phyloP scores from a whole-genome alignment of 2,888 invertebrate genomes.

The Calameuta filiformis region DNA sequence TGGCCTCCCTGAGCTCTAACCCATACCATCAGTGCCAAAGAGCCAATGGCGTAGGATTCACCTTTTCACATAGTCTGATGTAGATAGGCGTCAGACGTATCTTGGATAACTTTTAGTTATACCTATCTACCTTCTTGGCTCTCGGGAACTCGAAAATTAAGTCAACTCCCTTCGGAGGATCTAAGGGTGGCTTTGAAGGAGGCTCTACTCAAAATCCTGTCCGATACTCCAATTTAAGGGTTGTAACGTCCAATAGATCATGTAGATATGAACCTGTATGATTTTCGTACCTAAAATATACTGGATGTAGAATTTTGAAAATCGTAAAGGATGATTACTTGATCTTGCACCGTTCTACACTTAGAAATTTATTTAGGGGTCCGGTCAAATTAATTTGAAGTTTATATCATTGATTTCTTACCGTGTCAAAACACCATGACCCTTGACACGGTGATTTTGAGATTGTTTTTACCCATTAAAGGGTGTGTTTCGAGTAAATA shows the following conservation, averaged over 20 bases:
- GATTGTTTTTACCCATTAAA: not conserved
- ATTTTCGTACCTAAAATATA: not conserved
- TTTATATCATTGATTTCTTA: not conserved
- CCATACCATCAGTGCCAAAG: not conserved
- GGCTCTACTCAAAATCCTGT: not conserved
- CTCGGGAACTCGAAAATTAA: conserved; percentile 37
- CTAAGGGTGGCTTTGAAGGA: not conserved
- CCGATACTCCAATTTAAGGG: not conserved
- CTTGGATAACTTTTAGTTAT: not conserved
- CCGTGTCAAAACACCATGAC: not conserved
- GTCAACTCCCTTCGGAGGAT: conserved; percentile 20
- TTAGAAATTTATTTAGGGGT: not conserved
- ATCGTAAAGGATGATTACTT: not conserved
- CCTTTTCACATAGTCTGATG: not conserved
- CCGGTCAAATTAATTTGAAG: not conserved
- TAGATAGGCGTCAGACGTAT: not conserved
- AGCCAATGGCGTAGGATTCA: not conserved
- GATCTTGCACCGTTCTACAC: not conserved
- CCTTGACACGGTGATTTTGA: not conserved
- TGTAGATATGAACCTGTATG: not conserved
- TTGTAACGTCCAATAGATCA: not conserved
- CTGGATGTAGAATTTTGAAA: not conserved
- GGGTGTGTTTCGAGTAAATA: not conserved
- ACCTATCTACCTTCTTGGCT: conserved; percentile 14
- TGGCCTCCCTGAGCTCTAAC: not conserved